phyloP scores from a whole-genome alignment of 2,888 invertebrate species.

The Altica lythri region DNA sequence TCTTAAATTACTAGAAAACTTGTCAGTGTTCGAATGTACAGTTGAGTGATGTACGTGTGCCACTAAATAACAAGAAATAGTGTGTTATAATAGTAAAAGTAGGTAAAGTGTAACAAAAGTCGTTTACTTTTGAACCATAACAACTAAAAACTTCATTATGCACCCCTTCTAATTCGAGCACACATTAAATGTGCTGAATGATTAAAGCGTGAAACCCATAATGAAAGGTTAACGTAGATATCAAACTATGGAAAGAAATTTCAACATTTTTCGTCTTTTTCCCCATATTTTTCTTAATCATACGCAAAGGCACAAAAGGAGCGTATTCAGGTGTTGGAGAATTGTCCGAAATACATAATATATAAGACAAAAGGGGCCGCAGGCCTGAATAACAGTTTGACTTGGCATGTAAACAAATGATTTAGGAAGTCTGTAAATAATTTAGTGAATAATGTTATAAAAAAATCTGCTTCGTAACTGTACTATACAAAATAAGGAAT shows the following conservation, averaged over 20 bases:
- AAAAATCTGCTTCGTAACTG: too few relatives aligned
- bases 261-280: not conserved
- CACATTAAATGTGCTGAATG: constrained; percentile 5
- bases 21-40: too few relatives aligned
- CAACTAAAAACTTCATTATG: too few relatives aligned
- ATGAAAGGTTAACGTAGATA: constrained; percentile 8
- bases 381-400: constrained; percentile 2
- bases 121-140: too few relatives aligned
- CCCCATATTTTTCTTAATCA: not conserved
- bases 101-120: too few relatives aligned
- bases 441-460: constrained; percentile 3
- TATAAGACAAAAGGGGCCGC: constrained; percentile 6
- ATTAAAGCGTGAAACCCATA: constrained; percentile 3
- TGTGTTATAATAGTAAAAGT: too few relatives aligned
- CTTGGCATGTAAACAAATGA: constrained; percentile 9
- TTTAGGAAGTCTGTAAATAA: constrained; percentile 3
- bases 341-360: constrained; percentile 8
- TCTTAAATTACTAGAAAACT: too few relatives aligned
- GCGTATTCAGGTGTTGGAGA: constrained; percentile 9
- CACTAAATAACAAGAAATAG: too few relatives aligned
- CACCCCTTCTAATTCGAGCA: constrained; percentile 2
- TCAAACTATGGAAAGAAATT: constrained; percentile 9
- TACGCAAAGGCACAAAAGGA: not conserved
- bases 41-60: too few relatives aligned
- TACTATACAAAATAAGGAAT: too few relatives aligned